phyloP scores from a whole-genome alignment of 1,140 invertebrate species.

The Anthonomus grandis region DNA sequence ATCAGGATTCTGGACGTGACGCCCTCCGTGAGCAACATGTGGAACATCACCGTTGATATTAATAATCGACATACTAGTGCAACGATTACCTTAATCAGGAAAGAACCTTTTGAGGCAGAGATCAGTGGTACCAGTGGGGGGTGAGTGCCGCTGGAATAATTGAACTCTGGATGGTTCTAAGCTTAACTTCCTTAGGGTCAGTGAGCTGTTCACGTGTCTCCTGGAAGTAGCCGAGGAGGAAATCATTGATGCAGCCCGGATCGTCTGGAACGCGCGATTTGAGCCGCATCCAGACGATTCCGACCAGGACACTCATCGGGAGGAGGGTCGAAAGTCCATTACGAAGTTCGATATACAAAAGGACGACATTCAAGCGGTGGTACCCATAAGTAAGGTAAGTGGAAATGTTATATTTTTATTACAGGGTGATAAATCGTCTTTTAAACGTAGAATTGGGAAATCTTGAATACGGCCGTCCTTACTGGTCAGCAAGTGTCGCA shows the following conservation, averaged over 20 bases:
- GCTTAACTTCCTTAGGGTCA: too few species aligned
- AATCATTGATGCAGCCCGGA: conserved; percentile 72
- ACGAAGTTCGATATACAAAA: conserved; percentile 86
- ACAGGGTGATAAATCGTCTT: background rate
- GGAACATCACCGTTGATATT: conserved; percentile 81
- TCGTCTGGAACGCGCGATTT: conserved; percentile 77
- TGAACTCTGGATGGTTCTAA: too few species aligned
- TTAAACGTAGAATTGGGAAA: conserved; percentile 82
- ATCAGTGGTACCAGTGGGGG: conserved; percentile 29
- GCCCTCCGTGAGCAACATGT: conserved; percentile 64
- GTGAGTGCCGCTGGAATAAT: conserved; percentile 39
- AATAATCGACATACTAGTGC: conserved; percentile 79
- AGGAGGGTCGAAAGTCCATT: conserved; percentile 65
- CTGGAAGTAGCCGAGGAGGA: conserved; percentile 84
- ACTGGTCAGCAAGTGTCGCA: conserved; percentile 91
- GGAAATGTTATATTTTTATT: background rate
- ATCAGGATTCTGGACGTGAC: conserved; percentile 78
- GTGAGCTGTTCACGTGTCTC: conserved; percentile 87
- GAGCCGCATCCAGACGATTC: conserved; percentile 52
- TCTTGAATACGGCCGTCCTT: conserved; percentile 93
- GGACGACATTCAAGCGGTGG: conserved; percentile 89
- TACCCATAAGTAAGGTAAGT: conserved; percentile 89
- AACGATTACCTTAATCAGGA: conserved; percentile 78
- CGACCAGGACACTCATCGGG: conserved; percentile 45
- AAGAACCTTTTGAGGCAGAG: conserved; percentile 52